Percentiles rank a stretch among this genome's conserved stretches.
phyloP scores from a whole-genome alignment of 2,113 vertebrate species.

The Gracilinanus agilis region DNA sequence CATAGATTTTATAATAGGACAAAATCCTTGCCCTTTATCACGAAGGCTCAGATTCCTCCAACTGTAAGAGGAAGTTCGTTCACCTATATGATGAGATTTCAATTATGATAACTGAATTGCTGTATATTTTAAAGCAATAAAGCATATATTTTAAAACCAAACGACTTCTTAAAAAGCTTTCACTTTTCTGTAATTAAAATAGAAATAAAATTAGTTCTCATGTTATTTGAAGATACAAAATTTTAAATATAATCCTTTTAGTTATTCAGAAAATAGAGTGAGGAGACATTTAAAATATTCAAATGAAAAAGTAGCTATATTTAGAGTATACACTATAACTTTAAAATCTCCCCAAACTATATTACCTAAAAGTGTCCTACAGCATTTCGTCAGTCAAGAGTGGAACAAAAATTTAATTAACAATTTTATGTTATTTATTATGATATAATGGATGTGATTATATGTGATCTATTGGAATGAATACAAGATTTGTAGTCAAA shows the following conservation, averaged over 20 bases:
- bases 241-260: constrained; percentile 11
- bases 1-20: neutral
- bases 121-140: neutral
- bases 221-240: neutral
- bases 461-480: neutral
- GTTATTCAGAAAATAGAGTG: neutral
- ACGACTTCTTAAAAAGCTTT: neutral
- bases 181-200: neutral
- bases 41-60: neutral
- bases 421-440: neutral
- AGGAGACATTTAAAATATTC: constrained; percentile 2
- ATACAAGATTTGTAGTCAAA: neutral
- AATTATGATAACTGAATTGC: neutral
- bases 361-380: neutral
- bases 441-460: neutral
- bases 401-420: neutral
- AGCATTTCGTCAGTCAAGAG: neutral
- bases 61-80: neutral
- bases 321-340: neutral
- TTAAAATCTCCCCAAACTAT: neutral
- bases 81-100: neutral
- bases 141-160: neutral
- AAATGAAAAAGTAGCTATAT: neutral
- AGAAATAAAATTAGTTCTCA: neutral
- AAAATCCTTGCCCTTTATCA: neutral